Evolutionary conservation across 2,888 invertebrate species (phyloP), one percentile per base, ranked within the genome.

Genomic region (Hyposoter dolosus): DNA sequence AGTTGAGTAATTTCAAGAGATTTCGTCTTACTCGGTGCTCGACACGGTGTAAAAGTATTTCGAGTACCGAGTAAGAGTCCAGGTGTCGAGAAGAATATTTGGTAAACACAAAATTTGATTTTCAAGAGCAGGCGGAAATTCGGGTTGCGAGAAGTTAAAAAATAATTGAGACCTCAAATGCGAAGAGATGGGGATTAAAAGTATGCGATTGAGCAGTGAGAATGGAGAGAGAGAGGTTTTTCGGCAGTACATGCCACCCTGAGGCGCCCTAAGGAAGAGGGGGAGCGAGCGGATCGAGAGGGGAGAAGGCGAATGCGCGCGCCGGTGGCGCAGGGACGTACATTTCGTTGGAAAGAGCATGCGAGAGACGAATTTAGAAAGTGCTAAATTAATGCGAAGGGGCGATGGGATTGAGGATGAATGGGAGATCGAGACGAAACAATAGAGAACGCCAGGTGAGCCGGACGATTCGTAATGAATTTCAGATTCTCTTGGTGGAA

Each of bases 321-420:
- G 95, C 95, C 82, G 95, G 95, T 90, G 95, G 93, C 89, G 95
- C 80, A 91, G 93, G 63, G 92, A 94, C 75, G 95, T 95, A 91
- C 95, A 94, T 93, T 76, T 76, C 93, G 94, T 93, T 93, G 94
- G 94, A 95, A 95, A 94, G 95, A 93, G 87, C 95, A 90, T 92
- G 90, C 92, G 80, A 50, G 93, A 71, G 81, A 77, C 53, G 53
- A 88, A 86, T 88, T 87, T 89, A 82, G 81, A 83, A 77, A 93
- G 94, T 86, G 84, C 84, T 86, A 94, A 94, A 95, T 95, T 95
- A 88, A 95, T 53, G 19, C 53, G 19, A 19, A 19, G 19, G 23
- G 56, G 23, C 56, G 23, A 56, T 56, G 56, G 23, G 12, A 23
- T 23, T 23, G 23, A 56, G 56, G 19, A 56, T 56, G 56, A 56